phyloP scores from a whole-genome alignment of 2,888 invertebrate species.

The Zaprionus lineosus region DNA sequence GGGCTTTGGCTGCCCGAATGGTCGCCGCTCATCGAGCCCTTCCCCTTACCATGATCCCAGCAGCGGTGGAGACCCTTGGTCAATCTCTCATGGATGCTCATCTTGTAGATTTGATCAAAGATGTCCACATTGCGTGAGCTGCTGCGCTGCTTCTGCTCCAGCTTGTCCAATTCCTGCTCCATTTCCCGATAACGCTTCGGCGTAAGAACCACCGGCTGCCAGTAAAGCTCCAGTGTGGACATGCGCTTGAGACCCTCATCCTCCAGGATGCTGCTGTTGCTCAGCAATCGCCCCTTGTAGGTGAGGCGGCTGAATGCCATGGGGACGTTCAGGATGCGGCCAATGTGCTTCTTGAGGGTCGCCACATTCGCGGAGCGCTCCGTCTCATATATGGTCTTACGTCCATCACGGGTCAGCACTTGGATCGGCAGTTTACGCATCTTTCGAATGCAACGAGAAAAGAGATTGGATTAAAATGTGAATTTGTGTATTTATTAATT shows the following conservation, averaged over 20 bases:
- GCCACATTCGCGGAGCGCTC: slow-evolving; percentile 53
- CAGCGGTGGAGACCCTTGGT: background rate
- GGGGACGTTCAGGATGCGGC: slow-evolving; percentile 51
- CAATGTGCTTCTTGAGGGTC: slow-evolving; percentile 49
- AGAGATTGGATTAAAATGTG: too few species aligned
- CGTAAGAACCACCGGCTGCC: slow-evolving; percentile 58
- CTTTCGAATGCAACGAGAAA: background rate
- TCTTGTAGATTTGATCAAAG: slow-evolving; percentile 28
- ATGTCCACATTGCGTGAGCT: slow-evolving; percentile 28
- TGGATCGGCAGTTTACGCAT: slow-evolving; percentile 54
- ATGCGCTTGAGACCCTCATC: slow-evolving; percentile 49
- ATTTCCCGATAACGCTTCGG: slow-evolving; percentile 50
- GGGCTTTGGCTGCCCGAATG: background rate
- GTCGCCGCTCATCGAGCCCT: slow-evolving; percentile 1
- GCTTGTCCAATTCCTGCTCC: slow-evolving; percentile 47
- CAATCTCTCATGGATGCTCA: background rate
- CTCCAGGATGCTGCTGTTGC: slow-evolving; percentile 46
- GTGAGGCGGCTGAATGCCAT: slow-evolving; percentile 59
- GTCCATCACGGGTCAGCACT: slow-evolving; percentile 57
- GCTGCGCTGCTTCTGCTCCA: slow-evolving; percentile 34
- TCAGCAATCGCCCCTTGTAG: slow-evolving; percentile 51
- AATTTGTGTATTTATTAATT: background rate
- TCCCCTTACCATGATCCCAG: background rate
- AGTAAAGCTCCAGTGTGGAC: slow-evolving; percentile 52
- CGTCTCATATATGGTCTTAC: slow-evolving; percentile 46